Conservation (phyloP, 2,888 invertebrate genomes). For the Agriopis leucophaearia region DNA sequence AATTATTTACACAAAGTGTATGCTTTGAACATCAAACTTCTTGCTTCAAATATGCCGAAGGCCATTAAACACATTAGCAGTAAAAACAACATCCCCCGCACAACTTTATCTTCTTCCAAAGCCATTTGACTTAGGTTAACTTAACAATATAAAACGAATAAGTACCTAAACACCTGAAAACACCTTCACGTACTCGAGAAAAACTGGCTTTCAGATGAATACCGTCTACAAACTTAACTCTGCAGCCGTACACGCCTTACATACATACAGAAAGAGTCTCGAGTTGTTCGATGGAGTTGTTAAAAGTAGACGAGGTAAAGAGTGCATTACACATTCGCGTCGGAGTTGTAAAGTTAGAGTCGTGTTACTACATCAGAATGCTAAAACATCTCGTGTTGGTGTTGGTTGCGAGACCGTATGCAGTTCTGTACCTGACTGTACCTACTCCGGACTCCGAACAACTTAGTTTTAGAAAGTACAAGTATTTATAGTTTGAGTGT, state of each 20-base stretch:
- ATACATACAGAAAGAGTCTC: slow-evolving; percentile 31
- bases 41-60: slow-evolving; percentile 16
- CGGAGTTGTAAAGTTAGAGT: slow-evolving; percentile 61
- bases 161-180: slow-evolving; percentile 55
- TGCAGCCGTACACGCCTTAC: slow-evolving; percentile 34
- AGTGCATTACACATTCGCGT: slow-evolving; percentile 66
- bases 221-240: slow-evolving; percentile 37
- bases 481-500: background rate
- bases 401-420: slow-evolving; percentile 42
- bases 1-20: too few relatives aligned
- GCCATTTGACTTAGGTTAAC: slow-evolving; percentile 46
- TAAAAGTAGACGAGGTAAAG: slow-evolving; percentile 47
- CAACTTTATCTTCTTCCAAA: slow-evolving; percentile 39
- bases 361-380: slow-evolving; percentile 59
- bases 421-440: slow-evolving; percentile 49
- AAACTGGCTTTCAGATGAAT: slow-evolving; percentile 57
- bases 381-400: slow-evolving; percentile 50
- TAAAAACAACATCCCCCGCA: slow-evolving; percentile 30
- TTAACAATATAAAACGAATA: slow-evolving; percentile 57
- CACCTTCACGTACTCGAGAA: slow-evolving; percentile 56
- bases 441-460: background rate
- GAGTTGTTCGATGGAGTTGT: slow-evolving; percentile 18
- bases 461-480: background rate
- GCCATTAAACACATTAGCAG: slow-evolving; percentile 30
- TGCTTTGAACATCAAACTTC: slow-evolving; percentile 12